Conservation (phyloP, 2,797 vertebrate species). For the Pangasius sanitwongsei region DNA sequence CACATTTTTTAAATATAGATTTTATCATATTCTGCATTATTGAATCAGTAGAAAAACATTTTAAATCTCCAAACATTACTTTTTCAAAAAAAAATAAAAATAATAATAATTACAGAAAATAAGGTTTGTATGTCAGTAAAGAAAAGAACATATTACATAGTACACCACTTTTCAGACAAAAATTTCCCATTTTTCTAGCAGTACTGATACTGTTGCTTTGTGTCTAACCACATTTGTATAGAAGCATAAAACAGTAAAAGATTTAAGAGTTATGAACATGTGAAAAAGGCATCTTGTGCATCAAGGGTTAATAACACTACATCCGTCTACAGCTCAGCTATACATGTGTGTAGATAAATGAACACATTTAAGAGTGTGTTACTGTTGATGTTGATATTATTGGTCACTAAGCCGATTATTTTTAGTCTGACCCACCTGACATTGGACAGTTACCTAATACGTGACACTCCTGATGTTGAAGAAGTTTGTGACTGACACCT, state of each 20-base stretch:
- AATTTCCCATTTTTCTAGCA: background rate
- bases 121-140: background rate
- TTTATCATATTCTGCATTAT: no score
- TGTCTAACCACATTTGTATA: background rate
- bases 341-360: background rate
- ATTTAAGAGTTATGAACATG: background rate
- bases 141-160: background rate
- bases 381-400: background rate
- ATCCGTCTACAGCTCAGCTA: background rate
- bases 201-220: background rate
- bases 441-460: background rate
- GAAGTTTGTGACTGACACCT: conserved; percentile 14
- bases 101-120: no score
- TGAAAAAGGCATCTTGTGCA: background rate
- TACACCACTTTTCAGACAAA: background rate
- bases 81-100: no score
- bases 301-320: background rate
- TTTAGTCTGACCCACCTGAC: background rate
- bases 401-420: background rate
- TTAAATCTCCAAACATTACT: no score
- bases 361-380: background rate
- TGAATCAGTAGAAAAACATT: background rate
- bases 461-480: background rate
- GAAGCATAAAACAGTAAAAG: background rate
- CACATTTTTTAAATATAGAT: no score